Base-by-base conservation (phyloP, 2,113 vertebrate species). In the Gorsachius goisagi region DNA sequence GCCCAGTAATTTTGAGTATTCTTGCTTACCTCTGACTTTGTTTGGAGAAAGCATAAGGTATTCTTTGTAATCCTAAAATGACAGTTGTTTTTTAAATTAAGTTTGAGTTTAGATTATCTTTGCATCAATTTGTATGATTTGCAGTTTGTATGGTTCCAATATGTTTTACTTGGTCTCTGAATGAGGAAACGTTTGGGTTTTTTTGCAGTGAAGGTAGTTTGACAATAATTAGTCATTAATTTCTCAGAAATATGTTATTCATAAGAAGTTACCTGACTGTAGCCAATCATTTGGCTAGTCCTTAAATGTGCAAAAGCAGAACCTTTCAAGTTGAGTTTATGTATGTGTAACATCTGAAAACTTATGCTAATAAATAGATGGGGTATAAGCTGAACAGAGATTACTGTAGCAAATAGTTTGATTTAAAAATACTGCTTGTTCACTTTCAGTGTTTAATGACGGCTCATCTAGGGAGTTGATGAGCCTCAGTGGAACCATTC, bases 401-500 rank as follows among this genome's bases (percentile, higher is more conserved):
- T 55, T 26, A 78, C 59, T 2, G 0, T 22, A 50, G 47, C 15
- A 67, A 56, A 24, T 39, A 19, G 4, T 80, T 79, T 83, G 15
- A 60, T 89, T 78, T 82, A 9, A 91, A 74, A 89, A 92, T 37
- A 18, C 6, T 92, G 6, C 94, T 94, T 77, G 14, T 91, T 96
- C 85, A 37, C 55, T 98, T 94, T 85, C 97, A 99, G 99, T 99
- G 94, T 99, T 99, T 97, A 99, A 99, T 53, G 99, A 99, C 96
- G 99, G 99, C 44, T 99, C 98, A 79, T 98, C 98, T 30, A 99
- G 99, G 89, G 99, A 99, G 95, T 95, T 99, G 95, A 99, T 99
- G 98, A 99, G 99, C 96, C 98, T 99, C 92, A 98, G 98, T 78
- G 99, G 99, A 96, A 99, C 99, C 47, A 99, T 99, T 75, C 99